Evolutionary conservation across 2,888 invertebrate species (phyloP).

Genomic region (Cataglyphis altisquamis): DNA sequence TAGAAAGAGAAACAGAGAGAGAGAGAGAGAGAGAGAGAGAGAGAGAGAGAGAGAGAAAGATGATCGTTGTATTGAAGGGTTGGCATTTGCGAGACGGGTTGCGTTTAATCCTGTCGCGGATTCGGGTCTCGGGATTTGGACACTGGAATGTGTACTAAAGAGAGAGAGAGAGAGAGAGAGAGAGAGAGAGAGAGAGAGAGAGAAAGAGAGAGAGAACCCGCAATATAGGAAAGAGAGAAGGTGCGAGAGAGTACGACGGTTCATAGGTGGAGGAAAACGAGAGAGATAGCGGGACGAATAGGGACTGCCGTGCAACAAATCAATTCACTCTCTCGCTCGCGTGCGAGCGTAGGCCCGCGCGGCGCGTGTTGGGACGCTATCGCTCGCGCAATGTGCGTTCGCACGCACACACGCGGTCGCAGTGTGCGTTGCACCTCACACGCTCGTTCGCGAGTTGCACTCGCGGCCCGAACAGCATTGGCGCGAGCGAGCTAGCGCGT

Average conservation of each 20-base stretch:
- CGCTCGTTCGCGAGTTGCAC: conserved; percentile 62
- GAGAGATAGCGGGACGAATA: conserved; percentile 49
- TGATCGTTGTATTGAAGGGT: conserved; percentile 64
- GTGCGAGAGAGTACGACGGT: conserved; percentile 12
- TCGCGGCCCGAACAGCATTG: conserved; percentile 59
- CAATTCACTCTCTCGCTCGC: conserved; percentile 70
- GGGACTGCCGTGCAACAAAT: conserved; percentile 73
- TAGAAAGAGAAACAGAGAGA: too few species aligned
- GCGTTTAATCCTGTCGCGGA: conserved; percentile 78
- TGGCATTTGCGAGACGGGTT: conserved; percentile 70
- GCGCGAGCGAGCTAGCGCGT: conserved; percentile 70
- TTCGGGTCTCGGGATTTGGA: conserved; percentile 77
- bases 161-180: conserved; percentile 27
- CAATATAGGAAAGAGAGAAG: conserved; percentile 65
- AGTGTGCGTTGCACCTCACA: conserved; percentile 32
- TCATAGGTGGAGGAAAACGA: conserved; percentile 37
- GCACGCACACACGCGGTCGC: conserved; percentile 1
- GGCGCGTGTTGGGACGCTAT: conserved; percentile 9
- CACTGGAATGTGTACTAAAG: conserved; percentile 56
- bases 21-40: conserved; percentile 16
- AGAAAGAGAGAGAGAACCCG: conserved; percentile 23
- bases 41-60: conserved; percentile 39
- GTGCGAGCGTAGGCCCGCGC: conserved; percentile 45
- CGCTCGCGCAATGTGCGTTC: too few species aligned
- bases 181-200: conserved; percentile 36